Conservation (phyloP, 2,113 vertebrate species). For the Promerops cafer region DNA sequence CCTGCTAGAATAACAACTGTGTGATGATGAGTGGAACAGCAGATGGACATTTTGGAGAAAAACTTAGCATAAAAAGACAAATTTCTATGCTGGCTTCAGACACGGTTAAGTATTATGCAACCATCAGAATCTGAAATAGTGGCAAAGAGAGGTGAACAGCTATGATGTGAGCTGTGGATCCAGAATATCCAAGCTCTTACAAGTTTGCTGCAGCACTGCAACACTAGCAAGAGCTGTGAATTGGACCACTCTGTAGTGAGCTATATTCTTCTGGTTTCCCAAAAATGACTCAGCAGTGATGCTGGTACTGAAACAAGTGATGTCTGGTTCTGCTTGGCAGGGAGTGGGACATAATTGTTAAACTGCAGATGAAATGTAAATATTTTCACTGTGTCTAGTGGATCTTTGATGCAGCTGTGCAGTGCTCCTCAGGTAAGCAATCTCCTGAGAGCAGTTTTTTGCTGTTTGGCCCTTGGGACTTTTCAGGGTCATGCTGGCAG, state of each 20-base stretch:
- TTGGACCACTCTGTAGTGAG: neutral
- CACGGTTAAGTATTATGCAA: neutral
- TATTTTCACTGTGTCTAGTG: neutral
- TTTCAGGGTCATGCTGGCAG: neutral
- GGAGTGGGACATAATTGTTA: neutral
- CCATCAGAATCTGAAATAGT: neutral
- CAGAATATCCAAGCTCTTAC: neutral
- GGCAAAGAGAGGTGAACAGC: neutral
- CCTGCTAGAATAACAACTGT: neutral
- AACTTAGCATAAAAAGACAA: neutral
- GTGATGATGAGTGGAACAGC: neutral
- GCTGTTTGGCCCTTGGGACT: neutral
- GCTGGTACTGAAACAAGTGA: slow-evolving; percentile 1
- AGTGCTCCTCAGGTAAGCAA: neutral
- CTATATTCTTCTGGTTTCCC: neutral
- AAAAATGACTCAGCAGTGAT: neutral
- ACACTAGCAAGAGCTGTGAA: neutral
- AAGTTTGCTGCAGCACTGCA: neutral
- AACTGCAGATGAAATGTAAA: neutral
- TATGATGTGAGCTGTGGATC: neutral
- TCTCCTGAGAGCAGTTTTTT: rapidly evolving
- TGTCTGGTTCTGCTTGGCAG: neutral
- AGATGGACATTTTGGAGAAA: neutral
- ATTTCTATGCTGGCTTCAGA: neutral
- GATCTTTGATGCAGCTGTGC: rapidly evolving